These are phyloP conservation scores for Charaxes varanes DNA, from an alignment of 1,140 invertebrate genomes.

Conservation along the genomic window DNA sequence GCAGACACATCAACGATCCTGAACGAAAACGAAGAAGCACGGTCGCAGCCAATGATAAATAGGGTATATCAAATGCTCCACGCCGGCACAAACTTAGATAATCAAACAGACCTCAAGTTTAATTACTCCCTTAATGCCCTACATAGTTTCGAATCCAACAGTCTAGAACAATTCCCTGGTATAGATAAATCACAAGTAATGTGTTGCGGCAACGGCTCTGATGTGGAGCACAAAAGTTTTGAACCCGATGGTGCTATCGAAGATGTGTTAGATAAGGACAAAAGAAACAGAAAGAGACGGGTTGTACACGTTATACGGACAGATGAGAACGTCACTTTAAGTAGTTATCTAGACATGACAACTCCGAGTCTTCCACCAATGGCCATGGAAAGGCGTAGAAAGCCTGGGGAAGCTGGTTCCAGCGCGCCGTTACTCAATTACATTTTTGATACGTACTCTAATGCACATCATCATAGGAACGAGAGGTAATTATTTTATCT, in stretches of 20 bases:
- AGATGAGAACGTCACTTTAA: conserved; percentile 27
- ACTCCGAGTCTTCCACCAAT: conserved; percentile 16
- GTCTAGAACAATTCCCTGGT: conserved; percentile 23
- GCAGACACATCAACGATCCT: conserved; percentile 41
- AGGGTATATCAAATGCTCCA: conserved; percentile 61
- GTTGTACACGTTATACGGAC: conserved; percentile 37
- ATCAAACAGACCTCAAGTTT: conserved; percentile 18
- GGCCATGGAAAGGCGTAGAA: conserved; percentile 39
- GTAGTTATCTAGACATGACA: not conserved
- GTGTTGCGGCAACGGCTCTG: conserved; percentile 30
- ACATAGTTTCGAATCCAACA: conserved; percentile 34
- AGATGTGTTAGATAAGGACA: conserved; percentile 29
- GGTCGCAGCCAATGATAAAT: conserved; percentile 47
- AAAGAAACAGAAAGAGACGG: conserved; percentile 41
- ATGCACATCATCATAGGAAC: conserved; percentile 62
- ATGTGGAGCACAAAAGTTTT: conserved; percentile 1
- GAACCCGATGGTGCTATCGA: conserved; percentile 33
- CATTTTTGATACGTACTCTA: conserved; percentile 66
- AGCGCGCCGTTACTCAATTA: conserved; percentile 64
- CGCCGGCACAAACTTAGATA: conserved; percentile 24
- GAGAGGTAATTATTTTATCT: conserved; percentile 42
- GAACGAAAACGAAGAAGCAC: conserved; percentile 31
- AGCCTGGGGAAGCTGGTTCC: conserved; percentile 54
- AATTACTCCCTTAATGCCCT: conserved; percentile 22
- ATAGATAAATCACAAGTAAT: conserved; percentile 27